Percentiles rank a stretch among this genome's conserved stretches.
Conservation (phyloP, 2,888 invertebrate species). For the Cantharis rustica region DNA sequence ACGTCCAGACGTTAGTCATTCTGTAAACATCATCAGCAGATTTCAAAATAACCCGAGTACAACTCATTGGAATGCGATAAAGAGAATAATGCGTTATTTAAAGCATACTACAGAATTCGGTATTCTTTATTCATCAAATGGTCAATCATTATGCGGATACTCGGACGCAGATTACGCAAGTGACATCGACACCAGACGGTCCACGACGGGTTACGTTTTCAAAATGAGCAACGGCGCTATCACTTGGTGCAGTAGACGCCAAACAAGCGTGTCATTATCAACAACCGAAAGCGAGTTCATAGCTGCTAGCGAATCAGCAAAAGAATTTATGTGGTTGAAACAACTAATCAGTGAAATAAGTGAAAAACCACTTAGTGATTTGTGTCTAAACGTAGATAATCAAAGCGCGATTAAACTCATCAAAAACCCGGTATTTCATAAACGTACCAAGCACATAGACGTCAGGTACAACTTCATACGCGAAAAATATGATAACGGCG, state of each 20-base stretch:
- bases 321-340: slow-evolving; percentile 41
- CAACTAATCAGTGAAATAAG: slow-evolving; percentile 19
- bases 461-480: not conserved
- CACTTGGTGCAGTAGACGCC: slow-evolving; percentile 39
- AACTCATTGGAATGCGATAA: slow-evolving; percentile 17
- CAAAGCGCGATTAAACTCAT: too few species aligned
- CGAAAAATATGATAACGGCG: not conserved
- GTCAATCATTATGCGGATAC: slow-evolving; percentile 18
- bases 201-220: slow-evolving; percentile 23
- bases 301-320: slow-evolving; percentile 37
- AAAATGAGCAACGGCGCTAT: slow-evolving; percentile 34
- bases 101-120: slow-evolving; percentile 22
- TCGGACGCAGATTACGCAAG: slow-evolving; percentile 32
- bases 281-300: slow-evolving; percentile 41
- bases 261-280: slow-evolving; percentile 39
- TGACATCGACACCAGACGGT: slow-evolving; percentile 13
- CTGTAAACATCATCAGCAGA: slow-evolving; percentile 5
- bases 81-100: slow-evolving; percentile 22
- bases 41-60: slow-evolving; percentile 6
- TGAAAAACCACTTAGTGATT: not conserved
- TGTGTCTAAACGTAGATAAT: too few species aligned
- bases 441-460: too few species aligned
- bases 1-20: slow-evolving; percentile 14
- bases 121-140: not conserved
- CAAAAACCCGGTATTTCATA: not conserved